phyloP scores from a whole-genome alignment of 2,113 vertebrate species.

The Callipepla squamata region DNA sequence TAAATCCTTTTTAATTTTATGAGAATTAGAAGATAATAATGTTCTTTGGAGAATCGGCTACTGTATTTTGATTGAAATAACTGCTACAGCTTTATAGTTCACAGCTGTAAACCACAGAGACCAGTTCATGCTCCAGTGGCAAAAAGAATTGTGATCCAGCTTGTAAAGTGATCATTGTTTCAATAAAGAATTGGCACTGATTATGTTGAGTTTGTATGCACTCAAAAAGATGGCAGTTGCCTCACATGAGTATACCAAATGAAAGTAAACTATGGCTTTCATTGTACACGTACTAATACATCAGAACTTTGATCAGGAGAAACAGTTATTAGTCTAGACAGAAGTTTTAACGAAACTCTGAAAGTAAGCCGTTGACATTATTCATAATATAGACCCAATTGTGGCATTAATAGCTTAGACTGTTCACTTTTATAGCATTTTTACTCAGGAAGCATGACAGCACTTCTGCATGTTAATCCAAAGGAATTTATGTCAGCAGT shows the following conservation, averaged over 20 bases:
- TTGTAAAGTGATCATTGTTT: constrained; percentile 76
- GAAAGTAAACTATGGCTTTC: neutral
- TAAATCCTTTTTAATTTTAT: constrained; percentile 39
- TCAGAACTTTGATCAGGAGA: neutral
- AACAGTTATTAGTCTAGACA: neutral
- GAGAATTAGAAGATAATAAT: constrained; percentile 49
- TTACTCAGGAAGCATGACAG: neutral
- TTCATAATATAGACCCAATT: neutral
- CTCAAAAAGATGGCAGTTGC: neutral
- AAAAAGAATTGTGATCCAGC: constrained; percentile 65
- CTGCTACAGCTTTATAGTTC: constrained; percentile 60
- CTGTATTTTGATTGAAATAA: constrained; percentile 68
- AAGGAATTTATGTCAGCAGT: neutral
- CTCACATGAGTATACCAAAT: neutral
- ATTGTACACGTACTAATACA: neutral
- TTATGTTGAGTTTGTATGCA: neutral
- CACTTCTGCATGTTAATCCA: neutral
- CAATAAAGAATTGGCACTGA: constrained; percentile 80
- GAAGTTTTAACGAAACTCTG: neutral
- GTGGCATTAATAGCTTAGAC: neutral
- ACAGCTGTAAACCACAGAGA: constrained; percentile 46
- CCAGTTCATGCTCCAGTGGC: constrained; percentile 63
- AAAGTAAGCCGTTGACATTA: neutral
- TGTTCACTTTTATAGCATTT: neutral
- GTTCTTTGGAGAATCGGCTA: constrained; percentile 58